Base-by-base conservation (phyloP, 2,113 vertebrate genomes). In the Nicator chloris region DNA sequence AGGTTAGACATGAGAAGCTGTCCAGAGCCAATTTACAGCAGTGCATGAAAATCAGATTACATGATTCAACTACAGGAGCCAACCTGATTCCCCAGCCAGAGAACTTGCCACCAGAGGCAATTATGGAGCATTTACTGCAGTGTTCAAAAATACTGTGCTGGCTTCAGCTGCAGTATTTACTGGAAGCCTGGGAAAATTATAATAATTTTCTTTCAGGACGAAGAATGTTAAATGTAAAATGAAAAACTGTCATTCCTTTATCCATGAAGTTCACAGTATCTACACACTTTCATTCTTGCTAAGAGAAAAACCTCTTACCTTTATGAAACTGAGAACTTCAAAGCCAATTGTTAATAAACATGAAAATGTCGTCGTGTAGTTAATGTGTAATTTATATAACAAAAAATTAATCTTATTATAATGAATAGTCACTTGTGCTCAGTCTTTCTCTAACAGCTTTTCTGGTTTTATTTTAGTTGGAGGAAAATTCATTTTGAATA, bases 61-160 rank as follows among this genome's bases (percentile, higher is more conserved):
- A 68, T 50, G 59, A 94, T 57, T 85, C 63, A 92, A 59, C 70
- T 77, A 6, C 50, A 80, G 87, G 73, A 95, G 94, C 78, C 93
- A 93, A 35, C 17, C 81, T 73, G 86, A 79, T 88, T 92, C 87
- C 82, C 86, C 53, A 80, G 87, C 59, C 84, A 92, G 66, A 57
- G 84, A 87, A 95, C n/a, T 84, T 93, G 86, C 95, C 93, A 94
- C 91, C 83, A 94, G 89, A 91, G 92, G 61, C 91, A 91, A 89
- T 89, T 91, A 80, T 17, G 35, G 82, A 95, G 86, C 91, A 88
- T 85, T 93, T 82, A 96, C 83, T 94, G 68, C 57, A 51, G 47
- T 40, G 47, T 44, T 95, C 86, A 86, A 83, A 92, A 95, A 88
- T 40, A 91, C 75, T 56, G 18, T 59, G 59, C 91, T 96, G 87